Conservation (phyloP, 2,888 invertebrate genomes). For the Palloptera scutellata region DNA sequence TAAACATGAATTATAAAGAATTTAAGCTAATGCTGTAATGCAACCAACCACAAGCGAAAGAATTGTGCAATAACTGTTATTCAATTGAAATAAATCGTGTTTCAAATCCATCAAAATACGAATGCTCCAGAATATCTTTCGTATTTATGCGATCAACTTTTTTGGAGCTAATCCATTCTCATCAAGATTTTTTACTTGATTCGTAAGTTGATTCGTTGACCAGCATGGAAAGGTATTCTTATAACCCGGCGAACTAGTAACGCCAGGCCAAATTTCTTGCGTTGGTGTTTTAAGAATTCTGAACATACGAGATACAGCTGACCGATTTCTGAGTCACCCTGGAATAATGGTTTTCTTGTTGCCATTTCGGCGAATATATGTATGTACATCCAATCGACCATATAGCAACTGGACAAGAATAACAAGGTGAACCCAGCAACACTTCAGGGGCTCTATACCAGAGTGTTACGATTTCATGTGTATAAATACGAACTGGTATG, state of each 20-base stretch:
- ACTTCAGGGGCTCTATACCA: conserved; percentile 99
- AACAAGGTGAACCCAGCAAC: conserved; percentile 83
- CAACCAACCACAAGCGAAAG: too few relatives aligned
- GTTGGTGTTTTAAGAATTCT: conserved; percentile 92
- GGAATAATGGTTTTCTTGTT: conserved; percentile 91
- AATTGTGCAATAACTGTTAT: too few relatives aligned
- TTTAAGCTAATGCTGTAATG: too few relatives aligned
- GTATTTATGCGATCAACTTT: conserved; percentile 86
- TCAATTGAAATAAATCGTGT: conserved; percentile 54
- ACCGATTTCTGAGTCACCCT: conserved; percentile 98
- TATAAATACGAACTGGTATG: conserved; percentile 94
- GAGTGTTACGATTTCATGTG: conserved; percentile 92
- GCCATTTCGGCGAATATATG: conserved; percentile 99
- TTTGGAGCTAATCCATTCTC: conserved; percentile 79
- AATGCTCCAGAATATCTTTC: conserved; percentile 80
- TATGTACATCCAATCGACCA: conserved; percentile 98
- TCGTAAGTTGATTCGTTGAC: conserved; percentile 82
- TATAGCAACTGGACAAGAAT: conserved; percentile 95
- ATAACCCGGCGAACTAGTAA: conserved; percentile 89
- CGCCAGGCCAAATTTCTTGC: conserved; percentile 95
- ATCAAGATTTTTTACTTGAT: conserved; percentile 78
- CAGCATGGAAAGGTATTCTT: conserved; percentile 95
- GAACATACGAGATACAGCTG: conserved; percentile 97
- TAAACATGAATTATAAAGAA: too few relatives aligned
- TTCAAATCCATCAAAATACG: conserved; percentile 86